These are phyloP conservation scores for Champsocephalus esox DNA, from an alignment of 2,797 vertebrate genomes.

Conservation along the genomic window DNA sequence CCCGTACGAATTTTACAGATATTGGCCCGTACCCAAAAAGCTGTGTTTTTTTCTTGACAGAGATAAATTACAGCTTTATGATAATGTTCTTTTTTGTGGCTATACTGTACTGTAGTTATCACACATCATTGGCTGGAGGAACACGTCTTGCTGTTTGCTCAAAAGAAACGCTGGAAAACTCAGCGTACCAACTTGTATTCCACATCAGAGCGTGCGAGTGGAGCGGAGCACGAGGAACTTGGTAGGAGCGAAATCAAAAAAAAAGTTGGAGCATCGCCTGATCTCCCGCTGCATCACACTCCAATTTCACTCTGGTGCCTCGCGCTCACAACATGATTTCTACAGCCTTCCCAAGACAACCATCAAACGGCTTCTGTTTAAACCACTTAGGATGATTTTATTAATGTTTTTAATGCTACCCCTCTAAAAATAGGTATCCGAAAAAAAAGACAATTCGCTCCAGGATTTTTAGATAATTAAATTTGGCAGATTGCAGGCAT, in stretches of 20 bases:
- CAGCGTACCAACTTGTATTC: neutral
- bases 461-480: conserved; percentile 38
- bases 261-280: no score
- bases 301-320: no score
- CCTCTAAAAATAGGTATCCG: conserved; percentile 6
- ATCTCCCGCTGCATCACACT: no score
- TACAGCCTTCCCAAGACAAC: conserved; percentile 5
- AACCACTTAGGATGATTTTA: conserved; percentile 25
- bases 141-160: conserved; percentile 17
- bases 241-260: no score
- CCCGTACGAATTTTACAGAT: conserved; percentile 16
- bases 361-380: neutral
- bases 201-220: neutral
- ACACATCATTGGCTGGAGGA: neutral
- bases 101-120: neutral
- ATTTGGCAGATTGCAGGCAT: conserved; percentile 24
- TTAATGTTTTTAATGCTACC: conserved; percentile 13
- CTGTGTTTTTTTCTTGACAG: conserved; percentile 12
- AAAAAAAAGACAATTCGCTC: conserved; percentile 24
- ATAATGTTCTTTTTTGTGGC: neutral
- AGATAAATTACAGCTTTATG: conserved; percentile 4
- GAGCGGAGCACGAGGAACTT: no score
- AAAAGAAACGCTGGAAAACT: neutral
- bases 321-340: no score
- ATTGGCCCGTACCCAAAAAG: conserved; percentile 22